phyloP scores from a whole-genome alignment of 2,888 invertebrate genomes.

The Ophraella communa region DNA sequence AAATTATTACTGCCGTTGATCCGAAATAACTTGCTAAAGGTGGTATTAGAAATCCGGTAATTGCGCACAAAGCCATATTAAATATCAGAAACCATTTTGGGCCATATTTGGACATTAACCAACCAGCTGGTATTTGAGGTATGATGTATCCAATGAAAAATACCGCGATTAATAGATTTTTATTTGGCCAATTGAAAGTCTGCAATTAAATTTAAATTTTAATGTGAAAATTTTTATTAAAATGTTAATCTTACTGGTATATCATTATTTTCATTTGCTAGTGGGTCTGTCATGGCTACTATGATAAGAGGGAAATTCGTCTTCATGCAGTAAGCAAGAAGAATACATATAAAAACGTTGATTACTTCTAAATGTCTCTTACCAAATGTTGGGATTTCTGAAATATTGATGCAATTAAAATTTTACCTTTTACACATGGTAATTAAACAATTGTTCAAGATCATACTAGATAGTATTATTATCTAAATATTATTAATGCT shows the following conservation, averaged over 20 bases:
- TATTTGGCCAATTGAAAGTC: conserved; percentile 61
- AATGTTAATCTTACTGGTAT: conserved; percentile 63
- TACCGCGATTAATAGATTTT: conserved; percentile 69
- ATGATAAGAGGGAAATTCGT: conserved; percentile 73
- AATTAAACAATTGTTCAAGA: no score
- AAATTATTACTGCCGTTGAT: conserved; percentile 67
- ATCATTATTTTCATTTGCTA: conserved; percentile 51
- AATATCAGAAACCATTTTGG: conserved; percentile 70
- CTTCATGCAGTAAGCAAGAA: conserved; percentile 68
- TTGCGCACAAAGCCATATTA: conserved; percentile 66
- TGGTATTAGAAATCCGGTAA: conserved; percentile 72
- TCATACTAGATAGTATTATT: no score
- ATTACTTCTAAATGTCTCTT: conserved; percentile 68
- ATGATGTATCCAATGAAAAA: conserved; percentile 82
- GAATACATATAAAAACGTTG: conserved; percentile 66
- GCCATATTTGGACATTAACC: conserved; percentile 75
- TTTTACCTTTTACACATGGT: no score
- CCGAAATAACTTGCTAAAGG: conserved; percentile 69
- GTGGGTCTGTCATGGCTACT: conserved; percentile 72
- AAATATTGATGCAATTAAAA: no score
- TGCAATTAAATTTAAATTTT: conserved; percentile 17
- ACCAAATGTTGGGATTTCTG: conserved; percentile 62
- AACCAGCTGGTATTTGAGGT: conserved; percentile 75
- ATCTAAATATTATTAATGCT: no score
- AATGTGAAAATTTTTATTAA: background rate